phyloP scores from a whole-genome alignment of 2,113 vertebrate genomes.

The Copsychus sechellarum region DNA sequence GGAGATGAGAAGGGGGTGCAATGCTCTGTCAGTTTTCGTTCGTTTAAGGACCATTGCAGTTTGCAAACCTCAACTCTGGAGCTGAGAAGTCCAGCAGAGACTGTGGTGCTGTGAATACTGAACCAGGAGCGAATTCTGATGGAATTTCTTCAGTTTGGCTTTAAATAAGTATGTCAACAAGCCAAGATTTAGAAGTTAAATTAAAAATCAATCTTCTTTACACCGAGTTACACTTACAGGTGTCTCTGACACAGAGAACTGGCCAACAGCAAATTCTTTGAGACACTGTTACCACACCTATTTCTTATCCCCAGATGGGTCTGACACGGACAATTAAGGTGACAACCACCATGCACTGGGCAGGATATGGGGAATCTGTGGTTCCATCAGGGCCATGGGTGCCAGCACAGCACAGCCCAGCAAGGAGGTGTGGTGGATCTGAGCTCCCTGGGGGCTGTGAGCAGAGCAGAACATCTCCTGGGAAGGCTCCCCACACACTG shows the following conservation, averaged over 20 bases:
- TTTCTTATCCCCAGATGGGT: background rate
- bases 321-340: background rate
- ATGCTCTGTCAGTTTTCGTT: background rate
- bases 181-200: background rate
- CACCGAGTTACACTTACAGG: background rate
- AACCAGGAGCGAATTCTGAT: background rate
- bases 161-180: background rate
- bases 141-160: background rate
- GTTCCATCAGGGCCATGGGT: background rate
- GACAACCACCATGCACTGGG: background rate
- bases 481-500: background rate
- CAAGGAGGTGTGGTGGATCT: background rate
- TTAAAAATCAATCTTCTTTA: background rate
- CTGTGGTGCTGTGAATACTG: background rate
- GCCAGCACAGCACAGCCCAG: background rate
- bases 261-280: background rate
- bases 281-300: background rate
- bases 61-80: background rate
- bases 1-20: background rate
- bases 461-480: background rate
- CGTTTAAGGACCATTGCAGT: background rate
- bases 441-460: background rate
- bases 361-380: background rate
- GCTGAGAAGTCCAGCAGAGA: background rate
- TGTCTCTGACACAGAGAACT: background rate